Base-by-base conservation (phyloP, 2,797 vertebrate genomes). In the Vespertilio murinus region DNA sequence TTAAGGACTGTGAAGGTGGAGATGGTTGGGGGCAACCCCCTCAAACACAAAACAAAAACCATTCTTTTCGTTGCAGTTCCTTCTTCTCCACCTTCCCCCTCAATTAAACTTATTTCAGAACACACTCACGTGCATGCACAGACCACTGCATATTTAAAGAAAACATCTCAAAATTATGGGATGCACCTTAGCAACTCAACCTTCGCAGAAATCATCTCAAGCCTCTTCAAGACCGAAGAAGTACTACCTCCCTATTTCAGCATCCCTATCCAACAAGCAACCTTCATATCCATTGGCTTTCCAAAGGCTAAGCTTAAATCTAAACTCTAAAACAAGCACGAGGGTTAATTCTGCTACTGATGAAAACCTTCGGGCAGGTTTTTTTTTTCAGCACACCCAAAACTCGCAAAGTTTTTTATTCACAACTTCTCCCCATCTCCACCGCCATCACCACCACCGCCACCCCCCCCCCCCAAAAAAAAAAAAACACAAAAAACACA, bases 361-460 rank as follows among this genome's bases (percentile, higher is more conserved):
- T 49, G 90, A 93, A 94, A 96, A 95, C 35, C 69, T 84, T 61
- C 33, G 45, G 90, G 65, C 96, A 94, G 80, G 86, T 96, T 95
- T 92, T 47, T 47, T 47, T 47, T 64, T 70, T 79, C 88, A 80
- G 81, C 88, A 82, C 59, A 70, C 71, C 83, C 22, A 82, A 65
- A 82, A 84, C 40, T 23, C 61, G 2, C 52, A 9, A 54, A 54
- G 22, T 23, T 38, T 88, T 80, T 75, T 35, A 89, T 75, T 56
- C 94, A 23, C 74, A 61, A 61, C 20, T 45, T n/a, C 28, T 42
- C 8, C 79, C 73, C 20, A 25, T 67, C 59, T 74, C 73, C 38
- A 33, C 33, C 67, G 78, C 25, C 67, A 80, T 9, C 33, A 40
- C 49, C 49, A 49, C 1, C 40, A 35, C 40, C 70, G 35, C 77